Evolutionary conservation across 2,113 vertebrate genomes (phyloP), one percentile per base, ranked within the genome.

Genomic region (Tupaia tana): DNA sequence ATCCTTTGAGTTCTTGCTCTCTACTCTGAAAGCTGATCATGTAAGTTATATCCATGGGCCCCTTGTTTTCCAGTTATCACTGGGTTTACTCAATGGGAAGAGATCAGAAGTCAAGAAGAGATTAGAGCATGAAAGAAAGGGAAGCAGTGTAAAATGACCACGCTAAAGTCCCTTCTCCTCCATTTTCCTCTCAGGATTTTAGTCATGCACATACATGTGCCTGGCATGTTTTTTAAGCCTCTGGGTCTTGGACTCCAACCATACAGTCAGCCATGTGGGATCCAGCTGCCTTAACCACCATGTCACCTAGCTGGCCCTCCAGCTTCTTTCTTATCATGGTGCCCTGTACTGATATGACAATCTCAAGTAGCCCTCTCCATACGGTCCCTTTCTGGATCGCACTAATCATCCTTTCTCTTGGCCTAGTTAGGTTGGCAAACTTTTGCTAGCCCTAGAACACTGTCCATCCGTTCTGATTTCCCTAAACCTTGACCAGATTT

Each of bases 1-100:
- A n/a, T 15, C 52, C 52, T 86, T 81, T 43, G 27, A 66, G 58
- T 56, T 6, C 59, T 73, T 18, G n/a, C 24, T 19, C 10, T n/a
- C 19, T 31, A 4, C 73, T 73, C 74, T 82, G 27, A 84, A 74
- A 52, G 29, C 63, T 75, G 81, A 84, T 52, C 15, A 8, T 63
- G 1, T 0, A 4, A 31, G 19, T 12, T 29, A 2, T 43, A 66
- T 58, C 14, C 19, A 0, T 29, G 31, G 16, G 16, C 6, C 1
- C 61, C 8, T 58, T 64, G 61, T 74, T 63, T 27, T 59, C 22
- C 34, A 11, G 16, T 31, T 88, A 10, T n/a, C 31, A 5, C 20
- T 4, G 13, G 25, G 63, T 43, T 79, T 64, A 22, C 19, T 58
- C 54, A 10, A 1, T 14, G 22, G 34, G 4, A 61, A 67, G 71